These are phyloP conservation scores for Morus bassanus DNA, from an alignment of 2,797 vertebrate species.

Conservation along the genomic window DNA sequence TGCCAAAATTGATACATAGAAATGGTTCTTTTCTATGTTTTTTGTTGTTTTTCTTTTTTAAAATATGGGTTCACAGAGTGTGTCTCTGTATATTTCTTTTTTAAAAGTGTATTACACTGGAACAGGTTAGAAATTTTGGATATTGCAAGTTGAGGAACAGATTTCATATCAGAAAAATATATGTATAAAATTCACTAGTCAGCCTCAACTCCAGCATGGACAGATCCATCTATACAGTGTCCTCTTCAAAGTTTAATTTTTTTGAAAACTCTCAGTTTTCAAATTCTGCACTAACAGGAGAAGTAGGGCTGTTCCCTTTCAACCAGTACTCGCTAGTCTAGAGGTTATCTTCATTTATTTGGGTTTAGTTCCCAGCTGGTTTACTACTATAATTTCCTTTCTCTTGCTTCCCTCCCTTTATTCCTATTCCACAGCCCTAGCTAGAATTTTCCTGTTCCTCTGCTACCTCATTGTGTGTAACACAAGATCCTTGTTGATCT, in stretches of 20 bases:
- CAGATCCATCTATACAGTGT: neutral
- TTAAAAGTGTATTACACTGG: neutral
- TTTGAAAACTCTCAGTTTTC: neutral
- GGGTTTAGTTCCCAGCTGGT: neutral
- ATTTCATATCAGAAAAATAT: neutral
- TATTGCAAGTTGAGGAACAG: neutral
- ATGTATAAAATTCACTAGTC: fast-evolving
- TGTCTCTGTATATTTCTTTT: neutral
- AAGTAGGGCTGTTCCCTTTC: neutral
- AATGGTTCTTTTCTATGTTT: neutral
- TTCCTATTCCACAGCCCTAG: neutral
- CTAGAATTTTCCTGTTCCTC: neutral
- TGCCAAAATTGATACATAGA: neutral
- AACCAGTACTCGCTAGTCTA: neutral
- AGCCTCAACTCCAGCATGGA: fast-evolving
- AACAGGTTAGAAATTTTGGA: neutral
- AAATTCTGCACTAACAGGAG: neutral
- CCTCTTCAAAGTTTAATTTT: neutral
- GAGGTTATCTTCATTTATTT: neutral
- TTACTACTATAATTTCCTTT: neutral
- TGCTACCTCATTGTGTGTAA: fast-evolving
- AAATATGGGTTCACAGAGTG: neutral
- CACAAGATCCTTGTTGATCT: neutral
- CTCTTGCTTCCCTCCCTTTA: neutral
- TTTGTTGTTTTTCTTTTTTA: neutral